Percentiles rank a stretch among this genome's conserved stretches.
Evolutionary conservation across 2,888 invertebrate species (phyloP).

Genomic region (Drosophila nr. medialis): DNA sequence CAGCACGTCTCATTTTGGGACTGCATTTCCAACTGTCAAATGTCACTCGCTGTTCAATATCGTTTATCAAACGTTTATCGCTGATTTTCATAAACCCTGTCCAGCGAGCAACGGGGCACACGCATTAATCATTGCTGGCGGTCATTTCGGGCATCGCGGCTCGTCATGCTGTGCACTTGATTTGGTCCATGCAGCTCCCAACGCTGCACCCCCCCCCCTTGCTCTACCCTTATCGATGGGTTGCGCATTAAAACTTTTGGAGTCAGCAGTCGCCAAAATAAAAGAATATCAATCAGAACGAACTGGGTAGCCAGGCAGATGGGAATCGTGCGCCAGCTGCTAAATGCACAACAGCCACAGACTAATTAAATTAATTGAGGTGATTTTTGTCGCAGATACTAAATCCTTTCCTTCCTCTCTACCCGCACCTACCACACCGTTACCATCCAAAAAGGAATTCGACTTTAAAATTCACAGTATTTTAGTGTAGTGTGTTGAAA

Average conservation of each 20-base stretch:
- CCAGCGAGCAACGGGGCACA: slow-evolving; percentile 30
- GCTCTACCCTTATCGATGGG: not conserved
- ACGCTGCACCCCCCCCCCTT: too few relatives aligned
- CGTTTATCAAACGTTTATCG: slow-evolving; percentile 70
- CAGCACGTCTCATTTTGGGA: slow-evolving; percentile 7
- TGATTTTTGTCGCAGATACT: slow-evolving; percentile 74
- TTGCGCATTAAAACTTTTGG: slow-evolving; percentile 26
- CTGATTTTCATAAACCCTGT: slow-evolving; percentile 65
- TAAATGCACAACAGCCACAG: slow-evolving; percentile 67
- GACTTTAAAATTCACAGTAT: slow-evolving; percentile 19
- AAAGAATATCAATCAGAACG: slow-evolving; percentile 11
- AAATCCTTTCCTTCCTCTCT: slow-evolving; percentile 13
- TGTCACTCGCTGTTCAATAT: slow-evolving; percentile 55
- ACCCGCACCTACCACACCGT: not conserved
- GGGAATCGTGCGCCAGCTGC: slow-evolving; percentile 14
- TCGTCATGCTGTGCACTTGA: slow-evolving; percentile 71
- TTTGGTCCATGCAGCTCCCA: slow-evolving; percentile 9
- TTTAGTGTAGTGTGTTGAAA: not conserved
- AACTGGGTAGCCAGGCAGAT: not conserved
- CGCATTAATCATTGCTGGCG: slow-evolving; percentile 69
- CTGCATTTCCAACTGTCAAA: slow-evolving; percentile 64
- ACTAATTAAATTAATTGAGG: slow-evolving; percentile 81
- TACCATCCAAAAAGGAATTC: slow-evolving; percentile 58
- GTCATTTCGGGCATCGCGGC: slow-evolving; percentile 51
- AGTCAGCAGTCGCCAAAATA: slow-evolving; percentile 29